Conservation (phyloP, 1,140 invertebrate genomes). For the Brachystomella parvula region DNA sequence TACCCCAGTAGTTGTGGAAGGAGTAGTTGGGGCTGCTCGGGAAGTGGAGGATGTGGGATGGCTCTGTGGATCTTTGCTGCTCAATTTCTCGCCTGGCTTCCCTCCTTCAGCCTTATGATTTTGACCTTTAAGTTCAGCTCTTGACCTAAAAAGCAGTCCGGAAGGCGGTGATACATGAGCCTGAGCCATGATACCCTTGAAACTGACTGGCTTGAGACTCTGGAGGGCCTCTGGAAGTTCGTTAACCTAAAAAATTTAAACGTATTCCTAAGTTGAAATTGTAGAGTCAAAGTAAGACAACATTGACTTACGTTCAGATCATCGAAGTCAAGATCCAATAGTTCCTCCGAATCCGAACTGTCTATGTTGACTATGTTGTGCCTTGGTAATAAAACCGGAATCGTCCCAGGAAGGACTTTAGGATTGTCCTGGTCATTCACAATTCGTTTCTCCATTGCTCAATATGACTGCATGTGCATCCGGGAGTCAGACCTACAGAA, state of each 20-base stretch:
- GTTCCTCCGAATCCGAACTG: constrained; percentile 15
- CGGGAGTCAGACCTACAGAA: no score
- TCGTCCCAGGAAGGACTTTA: constrained; percentile 4
- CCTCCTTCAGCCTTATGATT: not conserved
- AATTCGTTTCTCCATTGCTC: constrained; percentile 8
- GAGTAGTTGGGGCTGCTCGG: not conserved
- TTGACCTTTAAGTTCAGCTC: not conserved
- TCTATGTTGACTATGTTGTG: constrained; percentile 8
- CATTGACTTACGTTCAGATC: constrained; percentile 27
- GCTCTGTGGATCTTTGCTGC: not conserved
- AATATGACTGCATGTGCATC: no score
- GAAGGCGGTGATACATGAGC: no score
- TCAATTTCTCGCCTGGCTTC: not conserved
- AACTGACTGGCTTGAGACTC: no score
- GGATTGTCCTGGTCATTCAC: constrained; percentile 1
- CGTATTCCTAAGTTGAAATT: not conserved
- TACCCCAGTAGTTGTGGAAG: constrained; percentile 6
- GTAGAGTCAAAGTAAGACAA: not conserved
- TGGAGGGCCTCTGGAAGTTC: not conserved
- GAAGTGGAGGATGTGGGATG: not conserved
- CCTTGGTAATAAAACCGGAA: not conserved
- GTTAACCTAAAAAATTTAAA: not conserved
- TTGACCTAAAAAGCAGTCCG: not conserved
- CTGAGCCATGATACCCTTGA: no score
- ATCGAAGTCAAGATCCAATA: constrained; percentile 35